phyloP scores from a whole-genome alignment of 2,797 vertebrate species.

The Anguilla marmorata region DNA sequence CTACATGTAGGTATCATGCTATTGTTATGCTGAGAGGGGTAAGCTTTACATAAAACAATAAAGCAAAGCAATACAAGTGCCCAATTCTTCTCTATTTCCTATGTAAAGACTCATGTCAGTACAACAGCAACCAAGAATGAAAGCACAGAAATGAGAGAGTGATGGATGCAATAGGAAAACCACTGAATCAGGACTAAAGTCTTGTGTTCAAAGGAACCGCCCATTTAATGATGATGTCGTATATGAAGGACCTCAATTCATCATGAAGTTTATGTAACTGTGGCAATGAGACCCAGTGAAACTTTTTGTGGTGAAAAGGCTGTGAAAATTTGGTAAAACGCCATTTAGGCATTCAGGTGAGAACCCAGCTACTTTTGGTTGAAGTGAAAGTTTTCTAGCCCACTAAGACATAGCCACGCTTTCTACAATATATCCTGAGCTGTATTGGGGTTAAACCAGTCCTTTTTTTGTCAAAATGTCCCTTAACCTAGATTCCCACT shows the following conservation, averaged over 20 bases:
- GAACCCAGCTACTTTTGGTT: too few relatives aligned
- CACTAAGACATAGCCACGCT: too few relatives aligned
- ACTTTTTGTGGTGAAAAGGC: too few relatives aligned
- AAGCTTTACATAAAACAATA: background rate
- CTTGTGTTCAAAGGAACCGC: background rate
- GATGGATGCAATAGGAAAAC: background rate
- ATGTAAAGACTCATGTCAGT: background rate
- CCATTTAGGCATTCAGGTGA: too few relatives aligned
- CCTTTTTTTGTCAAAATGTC: too few relatives aligned
- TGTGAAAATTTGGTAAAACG: too few relatives aligned
- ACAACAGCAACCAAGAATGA: background rate
- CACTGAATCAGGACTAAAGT: background rate
- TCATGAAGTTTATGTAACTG: background rate
- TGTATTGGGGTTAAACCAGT: too few relatives aligned
- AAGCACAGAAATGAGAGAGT: background rate
- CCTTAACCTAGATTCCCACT: too few relatives aligned
- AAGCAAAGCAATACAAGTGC: background rate
- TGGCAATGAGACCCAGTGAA: background rate
- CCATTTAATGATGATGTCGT: background rate
- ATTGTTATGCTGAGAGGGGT: background rate
- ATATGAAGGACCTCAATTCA: background rate
- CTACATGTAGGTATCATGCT: background rate
- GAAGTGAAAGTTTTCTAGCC: too few relatives aligned
- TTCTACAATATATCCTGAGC: too few relatives aligned
- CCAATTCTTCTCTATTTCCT: background rate